Evolutionary conservation across 2,888 invertebrate species (phyloP), one percentile per base, ranked within the genome.

Genomic region (Melanargia galathea): DNA sequence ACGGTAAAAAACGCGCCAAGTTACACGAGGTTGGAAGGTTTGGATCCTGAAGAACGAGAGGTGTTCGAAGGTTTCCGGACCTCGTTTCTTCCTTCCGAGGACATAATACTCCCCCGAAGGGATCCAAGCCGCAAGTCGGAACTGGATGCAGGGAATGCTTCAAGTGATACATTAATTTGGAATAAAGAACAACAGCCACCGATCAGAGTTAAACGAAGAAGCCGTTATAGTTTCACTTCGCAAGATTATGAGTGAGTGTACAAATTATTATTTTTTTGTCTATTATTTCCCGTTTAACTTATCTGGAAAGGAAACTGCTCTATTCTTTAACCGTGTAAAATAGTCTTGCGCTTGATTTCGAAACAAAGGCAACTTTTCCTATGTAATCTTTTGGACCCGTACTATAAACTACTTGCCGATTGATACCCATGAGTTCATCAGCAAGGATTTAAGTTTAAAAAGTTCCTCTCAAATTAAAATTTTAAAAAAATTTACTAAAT

Each of bases 51-150:
- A 62, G 93, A 93, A 64, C 84, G 93, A 59, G 92, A 93, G 52
- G 84, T 94, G 0, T 92, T 94, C 74, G 89, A 92, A 70, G 94
- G 94, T 67, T 92, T 93, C 58, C 91, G 92, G 52, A 94, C 94
- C 0, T 94, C 94, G 16, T 95, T 93, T 72, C 79, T 94, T 46
- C 94, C 94, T 0, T 82, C 85, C 0, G 92, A 92, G 60, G 90
- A 91, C 49, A 82, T 92, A 46, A 80, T 89, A 46, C 78, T 93
- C 38, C 90, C 92, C 38, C 77, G 76, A 16, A 75, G 69, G 16
- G 62, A 79, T 58, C 69, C 70, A 0, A 71, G 74, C 33, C 60
- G 69, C 6, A 78, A 76, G 58, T 72, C 71, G 33, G 82, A 81
- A 24, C 57, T 74, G 20, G 77, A 77, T 49, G 78, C 82, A 63